Percentiles rank a stretch among this genome's conserved stretches.
Evolutionary conservation across 2,797 vertebrate genomes (phyloP).

Genomic region (Crossoptilon crossoptilon): DNA sequence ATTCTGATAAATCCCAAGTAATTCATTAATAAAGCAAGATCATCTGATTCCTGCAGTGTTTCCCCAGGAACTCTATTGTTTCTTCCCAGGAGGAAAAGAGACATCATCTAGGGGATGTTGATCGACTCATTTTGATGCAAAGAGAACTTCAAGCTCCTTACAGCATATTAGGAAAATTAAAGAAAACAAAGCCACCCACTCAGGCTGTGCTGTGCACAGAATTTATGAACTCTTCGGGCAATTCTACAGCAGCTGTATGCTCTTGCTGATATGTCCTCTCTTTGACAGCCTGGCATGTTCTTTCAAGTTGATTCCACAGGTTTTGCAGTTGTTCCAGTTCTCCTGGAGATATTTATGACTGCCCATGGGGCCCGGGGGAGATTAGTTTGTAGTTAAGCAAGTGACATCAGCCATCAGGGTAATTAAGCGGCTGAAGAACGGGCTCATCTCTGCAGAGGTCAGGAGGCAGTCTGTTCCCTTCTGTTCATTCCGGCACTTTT

Average conservation of each 20-base stretch:
- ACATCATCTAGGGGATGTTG: background rate
- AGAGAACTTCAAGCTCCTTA: constrained; percentile 43
- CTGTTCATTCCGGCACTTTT: background rate
- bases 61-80: constrained; percentile 53
- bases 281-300: constrained; percentile 13
- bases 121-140: constrained; percentile 42
- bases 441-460: background rate
- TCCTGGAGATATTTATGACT: background rate
- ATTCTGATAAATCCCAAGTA: constrained; percentile 55
- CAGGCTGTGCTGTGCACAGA: constrained; percentile 1
- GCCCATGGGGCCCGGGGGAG: background rate
- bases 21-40: constrained; percentile 58
- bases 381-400: background rate
- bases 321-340: background rate
- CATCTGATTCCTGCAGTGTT: constrained; percentile 37
- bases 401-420: background rate
- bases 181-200: constrained; percentile 58
- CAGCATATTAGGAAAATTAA: constrained; percentile 60
- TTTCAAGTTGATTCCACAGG: constrained; percentile 30
- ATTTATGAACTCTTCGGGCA: constrained; percentile 58
- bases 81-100: constrained; percentile 40
- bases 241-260: constrained; percentile 30
- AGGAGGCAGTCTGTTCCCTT: background rate
- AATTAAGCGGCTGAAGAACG: background rate
- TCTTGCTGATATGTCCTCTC: background rate